Percentiles rank a stretch among this genome's conserved stretches.
Conservation (phyloP, 2,797 vertebrate species). For the Sebastes taczanowskii region DNA sequence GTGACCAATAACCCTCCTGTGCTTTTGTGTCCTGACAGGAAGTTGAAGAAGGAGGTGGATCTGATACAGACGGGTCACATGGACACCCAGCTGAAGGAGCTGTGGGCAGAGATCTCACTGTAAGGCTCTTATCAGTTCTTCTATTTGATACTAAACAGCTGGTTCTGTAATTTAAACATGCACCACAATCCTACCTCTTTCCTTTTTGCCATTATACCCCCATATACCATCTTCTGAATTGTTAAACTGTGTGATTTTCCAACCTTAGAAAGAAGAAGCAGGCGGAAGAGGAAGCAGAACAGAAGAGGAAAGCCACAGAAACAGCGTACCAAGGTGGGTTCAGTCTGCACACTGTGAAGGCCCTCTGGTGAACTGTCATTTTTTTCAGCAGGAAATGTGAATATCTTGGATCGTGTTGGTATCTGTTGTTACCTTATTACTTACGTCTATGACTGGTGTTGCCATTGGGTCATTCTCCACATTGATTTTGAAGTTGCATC, state of each 20-base stretch:
- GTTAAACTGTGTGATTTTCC: neutral
- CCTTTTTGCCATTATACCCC: too few species aligned
- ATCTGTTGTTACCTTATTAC: neutral
- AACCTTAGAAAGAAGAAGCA: conserved; percentile 92
- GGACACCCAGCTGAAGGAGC: conserved; percentile 94
- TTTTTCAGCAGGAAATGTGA: neutral
- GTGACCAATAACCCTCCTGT: neutral
- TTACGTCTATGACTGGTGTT: neutral
- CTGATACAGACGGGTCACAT: conserved; percentile 95
- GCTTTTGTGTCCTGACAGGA: conserved; percentile 77
- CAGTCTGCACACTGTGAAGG: neutral
- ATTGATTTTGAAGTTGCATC: neutral
- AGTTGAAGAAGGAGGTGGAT: conserved; percentile 96
- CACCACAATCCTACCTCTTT: neutral
- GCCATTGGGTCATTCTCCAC: neutral
- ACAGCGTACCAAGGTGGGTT: conserved; percentile 91
- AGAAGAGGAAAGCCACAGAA: conserved; percentile 95
- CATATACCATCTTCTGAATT: neutral
- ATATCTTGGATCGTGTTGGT: neutral
- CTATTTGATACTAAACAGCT: neutral
- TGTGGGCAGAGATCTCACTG: conserved; percentile 92
- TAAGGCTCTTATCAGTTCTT: conserved; percentile 68
- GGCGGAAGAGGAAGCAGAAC: conserved; percentile 95
- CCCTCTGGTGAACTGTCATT: neutral
- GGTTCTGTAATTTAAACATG: neutral